Base-by-base conservation (phyloP, 2,113 vertebrate genomes). In the Hymenochirus boettgeri region DNA sequence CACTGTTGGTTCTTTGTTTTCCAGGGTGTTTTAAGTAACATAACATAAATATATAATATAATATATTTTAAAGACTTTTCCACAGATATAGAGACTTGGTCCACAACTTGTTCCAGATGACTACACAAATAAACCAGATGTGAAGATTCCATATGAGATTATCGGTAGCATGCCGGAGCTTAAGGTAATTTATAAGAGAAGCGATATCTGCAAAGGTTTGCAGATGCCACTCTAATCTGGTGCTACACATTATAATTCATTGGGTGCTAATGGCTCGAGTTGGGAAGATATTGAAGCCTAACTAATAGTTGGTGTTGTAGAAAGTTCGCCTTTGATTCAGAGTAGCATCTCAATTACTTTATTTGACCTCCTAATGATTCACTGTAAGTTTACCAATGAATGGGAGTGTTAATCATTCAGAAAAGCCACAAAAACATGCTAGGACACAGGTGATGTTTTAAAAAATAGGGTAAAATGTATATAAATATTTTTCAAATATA, bases 151-250 rank as follows among this genome's bases (percentile, higher is more conserved):
- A 52, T 98, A 95, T 1, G 81, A 97, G 74, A 90, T 99, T 79
- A 97, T 98, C 55, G 81, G 90, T 85, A 94, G 91, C 89, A 98
- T 98, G 95, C 93, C 95, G 1, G 95, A 99, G 80, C 87, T 98
- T 77, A 99, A 99, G 96, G 96, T 99, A 90, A 33, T 8, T 29
- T n/a, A 29, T 6, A 0, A 4, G 23, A 27, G 9, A 0, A 33
- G 2, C 17, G 1, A 37, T 26, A 24, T 6, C 59, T 18, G 15
- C 58, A 71, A 42, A 70, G 61, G 70, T 76, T 51, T 70, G 76
- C 76, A 71, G 72, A 18, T 31, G 69, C 72, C 72, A 25, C 57
- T 71, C 76, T 63, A 70, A 71, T 82, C 57, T 55, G 48, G 73
- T 73, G 58, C 65, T 71, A 53, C 57, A 59, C 91, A 5, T n/a